phyloP scores from a whole-genome alignment of 2,113 vertebrate genomes.

The Limanda limanda region DNA sequence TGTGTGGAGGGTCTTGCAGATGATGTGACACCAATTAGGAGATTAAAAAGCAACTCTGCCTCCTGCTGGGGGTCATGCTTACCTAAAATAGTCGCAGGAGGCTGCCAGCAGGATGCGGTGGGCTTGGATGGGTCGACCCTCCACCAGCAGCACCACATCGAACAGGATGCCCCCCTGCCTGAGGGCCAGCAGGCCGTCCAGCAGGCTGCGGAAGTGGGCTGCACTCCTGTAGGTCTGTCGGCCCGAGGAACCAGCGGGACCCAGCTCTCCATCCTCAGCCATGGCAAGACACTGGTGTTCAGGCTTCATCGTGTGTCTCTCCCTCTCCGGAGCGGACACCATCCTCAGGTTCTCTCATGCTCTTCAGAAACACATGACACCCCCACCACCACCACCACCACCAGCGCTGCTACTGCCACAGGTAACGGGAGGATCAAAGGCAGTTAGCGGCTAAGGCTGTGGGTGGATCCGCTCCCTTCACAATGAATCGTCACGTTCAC shows the following conservation, averaged over 20 bases:
- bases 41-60: background rate
- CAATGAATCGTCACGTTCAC: background rate
- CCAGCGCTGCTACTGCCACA: background rate
- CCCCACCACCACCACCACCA: rapidly evolving
- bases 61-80: background rate
- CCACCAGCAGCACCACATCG: constrained; percentile 93
- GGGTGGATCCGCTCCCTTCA: background rate
- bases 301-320: constrained; percentile 42
- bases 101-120: constrained; percentile 96
- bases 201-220: constrained; percentile 88
- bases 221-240: constrained; percentile 88
- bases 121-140: constrained; percentile 89
- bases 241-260: constrained; percentile 67
- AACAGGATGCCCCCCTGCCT: constrained; percentile 89
- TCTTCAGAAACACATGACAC: background rate
- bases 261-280: constrained; percentile 85
- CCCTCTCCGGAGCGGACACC: too few relatives aligned
- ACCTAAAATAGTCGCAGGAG: constrained; percentile 98
- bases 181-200: constrained; percentile 89
- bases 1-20: too few relatives aligned
- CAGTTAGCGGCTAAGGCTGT: constrained; percentile 4
- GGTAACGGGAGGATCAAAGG: background rate
- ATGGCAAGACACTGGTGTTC: constrained; percentile 68
- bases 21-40: background rate
- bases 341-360: background rate